Evolutionary conservation across 2,888 invertebrate species (phyloP).

Genomic region (Athalia rosae): DNA sequence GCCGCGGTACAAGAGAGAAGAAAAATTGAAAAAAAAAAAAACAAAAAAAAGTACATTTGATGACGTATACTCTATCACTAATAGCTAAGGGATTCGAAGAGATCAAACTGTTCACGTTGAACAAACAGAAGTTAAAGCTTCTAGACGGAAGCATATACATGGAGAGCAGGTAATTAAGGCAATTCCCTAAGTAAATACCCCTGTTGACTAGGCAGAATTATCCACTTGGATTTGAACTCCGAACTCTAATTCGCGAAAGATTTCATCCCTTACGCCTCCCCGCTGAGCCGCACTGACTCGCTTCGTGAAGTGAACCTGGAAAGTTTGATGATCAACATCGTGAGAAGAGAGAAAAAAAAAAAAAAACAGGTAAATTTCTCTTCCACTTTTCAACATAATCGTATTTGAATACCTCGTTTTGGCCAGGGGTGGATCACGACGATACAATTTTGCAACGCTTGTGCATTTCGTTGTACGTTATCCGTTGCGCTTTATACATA

Average conservation of each 20-base stretch:
- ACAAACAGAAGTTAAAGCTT: conserved; percentile 20
- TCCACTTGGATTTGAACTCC: conserved; percentile 10
- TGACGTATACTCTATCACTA: conserved; percentile 3
- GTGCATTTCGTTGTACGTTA: too few species aligned
- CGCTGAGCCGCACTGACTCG: background rate
- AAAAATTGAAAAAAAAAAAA: background rate
- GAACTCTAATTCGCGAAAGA: conserved; percentile 18
- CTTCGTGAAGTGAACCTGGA: too few species aligned
- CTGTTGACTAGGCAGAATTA: conserved; percentile 38
- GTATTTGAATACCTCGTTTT: too few species aligned
- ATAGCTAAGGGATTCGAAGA: background rate
- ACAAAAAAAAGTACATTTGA: background rate
- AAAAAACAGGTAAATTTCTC: too few species aligned
- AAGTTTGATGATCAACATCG: too few species aligned
- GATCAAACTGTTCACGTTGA: conserved; percentile 9
- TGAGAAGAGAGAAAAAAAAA: too few species aligned
- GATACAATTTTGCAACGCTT: too few species aligned
- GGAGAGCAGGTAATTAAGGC: conserved; percentile 23
- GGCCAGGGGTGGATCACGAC: too few species aligned
- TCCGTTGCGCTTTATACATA: too few species aligned
- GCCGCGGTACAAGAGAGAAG: background rate
- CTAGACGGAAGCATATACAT: conserved; percentile 6
- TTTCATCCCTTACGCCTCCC: conserved; percentile 1
- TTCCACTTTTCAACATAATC: too few species aligned
- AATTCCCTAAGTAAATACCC: conserved; percentile 29